Evolutionary conservation across 1,140 invertebrate species (phyloP).

Genomic region (Aphis gossypii): DNA sequence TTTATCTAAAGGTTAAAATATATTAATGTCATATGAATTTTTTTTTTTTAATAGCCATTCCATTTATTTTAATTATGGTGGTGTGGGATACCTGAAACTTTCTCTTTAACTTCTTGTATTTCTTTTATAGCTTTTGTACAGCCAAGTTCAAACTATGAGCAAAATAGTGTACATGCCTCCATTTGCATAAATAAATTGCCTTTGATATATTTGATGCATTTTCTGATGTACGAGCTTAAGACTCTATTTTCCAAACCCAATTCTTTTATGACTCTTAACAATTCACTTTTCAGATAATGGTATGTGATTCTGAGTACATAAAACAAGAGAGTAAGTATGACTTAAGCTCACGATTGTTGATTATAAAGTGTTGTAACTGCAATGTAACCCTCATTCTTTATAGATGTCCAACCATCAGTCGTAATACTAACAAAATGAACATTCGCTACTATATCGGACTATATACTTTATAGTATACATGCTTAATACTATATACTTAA

Average conservation of each 20-base stretch:
- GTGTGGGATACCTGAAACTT: background rate
- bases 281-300: background rate
- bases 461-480: too few relatives aligned
- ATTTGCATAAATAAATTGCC: background rate
- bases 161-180: background rate
- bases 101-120: background rate
- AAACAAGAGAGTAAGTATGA: slow-evolving; percentile 5
- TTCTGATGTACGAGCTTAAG: background rate
- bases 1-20: too few relatives aligned
- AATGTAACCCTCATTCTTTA: background rate
- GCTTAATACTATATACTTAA: too few relatives aligned
- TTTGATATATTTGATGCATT: background rate
- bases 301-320: background rate
- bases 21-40: too few relatives aligned
- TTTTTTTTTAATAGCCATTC: too few relatives aligned
- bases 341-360: background rate
- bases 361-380: background rate
- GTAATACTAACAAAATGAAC: background rate
- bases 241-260: background rate
- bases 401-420: background rate
- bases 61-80: too few relatives aligned
- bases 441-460: background rate
- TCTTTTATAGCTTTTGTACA: background rate
- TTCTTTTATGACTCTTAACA: background rate
- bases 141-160: background rate